These are phyloP conservation scores for Stegana nigrithorax DNA, from an alignment of 2,888 invertebrate species.

Conservation along the genomic window DNA sequence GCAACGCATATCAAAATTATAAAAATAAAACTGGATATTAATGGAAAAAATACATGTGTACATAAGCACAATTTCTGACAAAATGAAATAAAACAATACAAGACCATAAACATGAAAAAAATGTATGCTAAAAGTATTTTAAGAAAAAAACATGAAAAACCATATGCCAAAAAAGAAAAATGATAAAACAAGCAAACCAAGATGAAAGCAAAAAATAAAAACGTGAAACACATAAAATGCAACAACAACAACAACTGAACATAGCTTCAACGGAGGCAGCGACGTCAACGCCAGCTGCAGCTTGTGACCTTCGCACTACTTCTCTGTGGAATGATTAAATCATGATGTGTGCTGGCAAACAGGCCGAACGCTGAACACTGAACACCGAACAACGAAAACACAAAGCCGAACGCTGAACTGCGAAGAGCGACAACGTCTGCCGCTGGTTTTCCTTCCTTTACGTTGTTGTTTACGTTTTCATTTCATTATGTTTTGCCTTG, in stretches of 20 bases:
- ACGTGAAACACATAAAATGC: constrained; percentile 5
- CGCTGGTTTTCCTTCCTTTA: background rate
- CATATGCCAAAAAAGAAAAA: background rate
- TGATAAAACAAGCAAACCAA: background rate
- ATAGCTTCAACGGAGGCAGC: background rate
- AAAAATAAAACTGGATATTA: constrained; percentile 11
- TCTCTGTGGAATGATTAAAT: constrained; percentile 31
- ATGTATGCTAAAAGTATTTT: constrained; percentile 7
- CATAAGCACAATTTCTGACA: background rate
- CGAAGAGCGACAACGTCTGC: constrained; percentile 12
- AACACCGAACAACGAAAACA: too few species aligned
- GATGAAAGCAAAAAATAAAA: constrained; percentile 5
- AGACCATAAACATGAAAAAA: background rate
- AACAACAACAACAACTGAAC: background rate
- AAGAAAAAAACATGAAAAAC: background rate
- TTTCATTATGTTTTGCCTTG: background rate
- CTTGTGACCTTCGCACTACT: constrained; percentile 53
- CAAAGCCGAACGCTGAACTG: too few species aligned
- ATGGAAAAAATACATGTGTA: background rate
- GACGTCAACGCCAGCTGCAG: constrained; percentile 13
- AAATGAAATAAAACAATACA: background rate
- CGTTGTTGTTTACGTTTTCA: background rate
- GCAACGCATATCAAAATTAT: background rate
- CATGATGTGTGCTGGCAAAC: constrained; percentile 4
- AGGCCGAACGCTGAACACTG: background rate